Evolutionary conservation across 2,888 invertebrate species (phyloP), one percentile per base, ranked within the genome.

Genomic region (Bruchidius siliquastri): DNA sequence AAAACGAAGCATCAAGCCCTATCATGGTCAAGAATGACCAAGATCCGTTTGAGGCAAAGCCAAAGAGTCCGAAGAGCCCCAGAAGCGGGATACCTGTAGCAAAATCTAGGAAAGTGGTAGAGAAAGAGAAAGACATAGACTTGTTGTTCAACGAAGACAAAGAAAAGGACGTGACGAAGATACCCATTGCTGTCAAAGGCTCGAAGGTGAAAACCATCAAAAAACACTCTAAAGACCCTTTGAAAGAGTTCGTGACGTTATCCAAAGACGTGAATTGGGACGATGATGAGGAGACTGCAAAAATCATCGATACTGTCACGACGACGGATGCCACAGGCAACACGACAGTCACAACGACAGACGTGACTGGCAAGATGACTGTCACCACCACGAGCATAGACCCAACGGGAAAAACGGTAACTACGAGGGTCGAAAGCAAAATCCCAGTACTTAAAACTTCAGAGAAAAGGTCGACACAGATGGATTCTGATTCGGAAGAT

Each of bases 141-240:
- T 73, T 79, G 71, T 74, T 80, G 68, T 74, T 82, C 74, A 74
- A 77, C 67, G 79, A 79, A 75, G 77, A 78, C 30, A 76, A 76
- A 77, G 74, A 79, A 73, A 77, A 81, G 22, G 76, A 80, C 21
- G 71, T 77, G n/a, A 86, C 86, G 73, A 85, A 85, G 80, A 87
- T 87, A 73, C 86, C 87, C 0, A 82, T 87, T 21, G 78, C 79
- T 13, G 80, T 83, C 10, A 86, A 86, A 77, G 86, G 85, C 67
- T 83, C 85, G 21, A 87, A 87, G 83, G 83, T 87, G 0, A 87
- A 87, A 82, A 88, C 88, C 0, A 87, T 88, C 22, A 88, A 87
- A 77, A 88, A 88, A 81, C 88, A 88, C 80, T 87, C 88, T 0
- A 88, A 88, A 80, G 86, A 87, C 80, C 87, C 87, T 0, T 74